A percentile compares a stretch with the other conserved stretches of the same genome.
These are phyloP conservation scores for Pyralis farinalis DNA, from an alignment of 2,888 invertebrate genomes.

Conservation along the genomic window DNA sequence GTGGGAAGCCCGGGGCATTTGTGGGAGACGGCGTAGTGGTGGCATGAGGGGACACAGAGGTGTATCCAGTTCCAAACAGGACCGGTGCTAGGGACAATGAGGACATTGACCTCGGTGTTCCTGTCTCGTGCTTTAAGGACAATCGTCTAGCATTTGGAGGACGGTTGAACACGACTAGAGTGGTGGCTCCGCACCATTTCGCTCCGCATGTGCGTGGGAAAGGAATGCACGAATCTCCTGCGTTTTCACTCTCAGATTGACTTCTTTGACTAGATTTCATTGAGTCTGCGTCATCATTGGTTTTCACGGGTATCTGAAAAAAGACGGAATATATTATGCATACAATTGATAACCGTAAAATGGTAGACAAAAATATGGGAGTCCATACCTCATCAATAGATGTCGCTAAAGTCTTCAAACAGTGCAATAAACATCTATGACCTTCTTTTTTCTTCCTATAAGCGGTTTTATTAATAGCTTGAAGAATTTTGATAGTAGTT, in stretches of 20 bases:
- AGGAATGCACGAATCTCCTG: slow-evolving; percentile 91
- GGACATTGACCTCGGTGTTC: slow-evolving; percentile 85
- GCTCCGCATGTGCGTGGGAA: slow-evolving; percentile 97
- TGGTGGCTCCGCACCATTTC: slow-evolving; percentile 93
- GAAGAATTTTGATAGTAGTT: slow-evolving; percentile 87
- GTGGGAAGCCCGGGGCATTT: slow-evolving; percentile 67
- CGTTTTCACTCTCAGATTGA: slow-evolving; percentile 73
- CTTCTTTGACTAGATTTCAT: slow-evolving; percentile 72
- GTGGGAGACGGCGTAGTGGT: slow-evolving; percentile 77
- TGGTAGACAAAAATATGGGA: too few species aligned
- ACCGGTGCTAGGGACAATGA: slow-evolving; percentile 63
- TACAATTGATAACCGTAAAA: too few species aligned
- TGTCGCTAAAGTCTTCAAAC: slow-evolving; percentile 82
- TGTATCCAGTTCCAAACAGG: slow-evolving; percentile 55
- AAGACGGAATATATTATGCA: slow-evolving; percentile 3
- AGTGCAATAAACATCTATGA: slow-evolving; percentile 93
- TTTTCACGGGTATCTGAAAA: slow-evolving; percentile 77
- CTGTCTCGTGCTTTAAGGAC: slow-evolving; percentile 85
- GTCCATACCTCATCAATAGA: slow-evolving; percentile 75
- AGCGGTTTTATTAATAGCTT: slow-evolving; percentile 90
- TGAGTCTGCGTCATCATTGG: slow-evolving; percentile 74
- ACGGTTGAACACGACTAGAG: slow-evolving; percentile 92
- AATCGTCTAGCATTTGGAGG: slow-evolving; percentile 85
- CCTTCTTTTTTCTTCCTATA: slow-evolving; percentile 92
- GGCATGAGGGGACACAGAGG: slow-evolving; percentile 69